Percentiles rank a stretch among this genome's conserved stretches.
phyloP scores from a whole-genome alignment of 2,113 vertebrate genomes.

The Myanophis thanlyinensis region DNA sequence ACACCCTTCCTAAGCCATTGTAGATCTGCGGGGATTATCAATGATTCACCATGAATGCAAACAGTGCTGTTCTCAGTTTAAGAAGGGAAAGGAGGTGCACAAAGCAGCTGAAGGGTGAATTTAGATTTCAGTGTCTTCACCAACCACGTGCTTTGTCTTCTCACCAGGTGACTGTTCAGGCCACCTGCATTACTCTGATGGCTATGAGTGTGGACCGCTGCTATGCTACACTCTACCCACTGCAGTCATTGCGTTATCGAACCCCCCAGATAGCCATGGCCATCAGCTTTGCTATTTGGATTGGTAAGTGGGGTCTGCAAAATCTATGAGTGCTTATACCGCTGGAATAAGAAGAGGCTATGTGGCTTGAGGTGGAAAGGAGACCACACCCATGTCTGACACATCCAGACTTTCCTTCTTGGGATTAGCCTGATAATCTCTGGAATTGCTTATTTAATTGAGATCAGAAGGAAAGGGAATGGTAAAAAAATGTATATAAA shows the following conservation, averaged over 20 bases:
- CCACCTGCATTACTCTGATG: slow-evolving; percentile 36
- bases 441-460: not conserved
- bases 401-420: not conserved
- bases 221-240: slow-evolving; percentile 44
- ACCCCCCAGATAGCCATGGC: slow-evolving; percentile 48
- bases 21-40: not conserved
- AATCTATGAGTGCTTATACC: not conserved
- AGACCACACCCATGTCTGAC: not conserved
- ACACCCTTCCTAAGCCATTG: not conserved
- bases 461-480: not conserved
- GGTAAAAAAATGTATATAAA: not conserved
- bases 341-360: not conserved
- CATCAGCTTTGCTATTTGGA: slow-evolving; percentile 52
- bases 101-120: not conserved
- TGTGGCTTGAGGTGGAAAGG: not conserved
- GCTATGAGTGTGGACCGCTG: slow-evolving; percentile 36
- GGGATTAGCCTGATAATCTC: no score
- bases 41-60: not conserved
- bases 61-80: not conserved
- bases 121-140: not conserved
- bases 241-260: slow-evolving; percentile 47
- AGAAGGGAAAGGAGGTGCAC: not conserved
- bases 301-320: slow-evolving; percentile 30
- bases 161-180: slow-evolving; percentile 35
- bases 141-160: not conserved